Base-by-base conservation (phyloP, 2,888 invertebrate species). In the Halictus ligatus region DNA sequence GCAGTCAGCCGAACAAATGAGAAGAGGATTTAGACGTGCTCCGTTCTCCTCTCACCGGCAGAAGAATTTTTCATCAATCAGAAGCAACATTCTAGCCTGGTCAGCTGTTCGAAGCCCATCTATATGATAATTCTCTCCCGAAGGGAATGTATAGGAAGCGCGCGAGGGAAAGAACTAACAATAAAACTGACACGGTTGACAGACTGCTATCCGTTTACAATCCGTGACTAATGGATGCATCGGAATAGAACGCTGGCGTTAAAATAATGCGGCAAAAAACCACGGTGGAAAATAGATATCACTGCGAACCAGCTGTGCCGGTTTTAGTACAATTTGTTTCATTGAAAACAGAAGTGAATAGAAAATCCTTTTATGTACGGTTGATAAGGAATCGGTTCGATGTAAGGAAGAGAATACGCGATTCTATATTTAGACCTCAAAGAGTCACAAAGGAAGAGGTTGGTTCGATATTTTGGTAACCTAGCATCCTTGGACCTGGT, bases 101-200 rank as follows among this genome's bases (percentile, higher is more conserved):
- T 73, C 73, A 48, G 48, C 73, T 48, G 73, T 46, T 72, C 46
- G n/a, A 25, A 29, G 25, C 18, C 73, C 48, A 73, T 73, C 73
- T 73, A 48, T 73, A 73, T 73, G 73, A 73, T 73, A 73, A 73
- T 73, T 73, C 73, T 25, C 48, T 50, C 18, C 46, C 48, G 15
- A 1, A 13, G 18, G 15, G 48, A 15, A 18, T 29, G 48, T 48
- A 29, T 73, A 48, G 21, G 48, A 25, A 73, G 29, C 18, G 8
- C 73, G 18, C 48, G 15, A 73, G 48, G 8, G 48, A 48, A 73
- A 48, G 73, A 25, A 72, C 15, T 25, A 7, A 43, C 46, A 13
- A 25, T 72, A 72, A 72, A 72, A 46, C 40, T 46, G n/a, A 43
- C 46, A 64, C 29, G 71, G 46, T 25, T 46, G 46, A 72, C 64